Conservation (phyloP, 2,113 vertebrate species). For the cattle (Bos taurus) region ARS-UCD2.0 NC_037333.1:8865501-8866000, state of each 20-base stretch:
- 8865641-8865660: neutral
- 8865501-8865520: neutral
- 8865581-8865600: neutral
- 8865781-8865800: neutral
- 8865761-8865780: neutral
- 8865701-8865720: neutral
- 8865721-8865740: neutral
- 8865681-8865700: neutral
- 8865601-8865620: neutral
- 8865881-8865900: neutral
- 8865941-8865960: slow-evolving; percentile 57
- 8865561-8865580: neutral
- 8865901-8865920: accelerated
- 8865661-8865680: neutral
- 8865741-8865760: neutral
- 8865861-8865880: neutral
- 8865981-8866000: neutral
- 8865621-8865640: neutral
- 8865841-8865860: neutral
- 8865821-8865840: accelerated
- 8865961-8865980: neutral
- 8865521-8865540: neutral
- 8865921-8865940: accelerated
- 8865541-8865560: neutral
- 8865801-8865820: neutral